Percentiles rank a stretch among this genome's conserved stretches.
Conservation (phyloP, 2,888 invertebrate species). For the Chrysolina americana region DNA sequence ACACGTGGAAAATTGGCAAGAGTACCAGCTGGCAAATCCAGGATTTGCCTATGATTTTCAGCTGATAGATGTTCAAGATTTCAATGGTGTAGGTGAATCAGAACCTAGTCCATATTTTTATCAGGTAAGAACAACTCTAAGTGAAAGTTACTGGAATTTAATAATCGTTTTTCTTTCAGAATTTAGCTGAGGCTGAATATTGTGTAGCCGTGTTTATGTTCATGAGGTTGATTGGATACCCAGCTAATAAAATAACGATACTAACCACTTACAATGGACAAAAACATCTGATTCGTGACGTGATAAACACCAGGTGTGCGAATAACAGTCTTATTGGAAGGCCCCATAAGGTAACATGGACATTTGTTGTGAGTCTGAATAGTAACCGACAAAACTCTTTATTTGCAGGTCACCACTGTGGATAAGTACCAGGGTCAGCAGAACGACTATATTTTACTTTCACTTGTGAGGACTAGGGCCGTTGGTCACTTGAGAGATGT, state of each 20-base stretch:
- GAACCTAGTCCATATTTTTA: constrained; percentile 99
- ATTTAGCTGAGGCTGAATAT: constrained; percentile 93
- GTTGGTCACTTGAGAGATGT: constrained; percentile 99
- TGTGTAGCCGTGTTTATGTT: constrained; percentile 98
- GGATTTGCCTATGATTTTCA: constrained; percentile 96
- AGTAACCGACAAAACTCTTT: not conserved
- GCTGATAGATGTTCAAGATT: constrained; percentile 95
- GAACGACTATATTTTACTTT: constrained; percentile 97
- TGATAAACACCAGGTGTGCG: constrained; percentile 93
- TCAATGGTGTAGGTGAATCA: constrained; percentile 96
- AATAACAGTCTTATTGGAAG: constrained; percentile 95
- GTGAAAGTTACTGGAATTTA: not conserved
- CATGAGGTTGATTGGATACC: constrained; percentile 97
- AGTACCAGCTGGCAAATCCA: constrained; percentile 92
- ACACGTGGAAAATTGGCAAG: constrained; percentile 87
- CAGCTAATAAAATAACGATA: constrained; percentile 96
- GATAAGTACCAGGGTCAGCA: constrained; percentile 99
- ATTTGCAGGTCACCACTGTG: constrained; percentile 86
- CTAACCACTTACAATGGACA: constrained; percentile 99
- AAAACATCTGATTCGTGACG: constrained; percentile 96
- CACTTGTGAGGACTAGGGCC: constrained; percentile 94
- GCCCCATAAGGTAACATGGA: constrained; percentile 86
- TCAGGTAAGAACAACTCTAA: constrained; percentile 75
- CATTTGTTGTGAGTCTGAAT: not conserved
- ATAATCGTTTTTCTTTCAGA: constrained; percentile 69